Evolutionary conservation across 2,797 vertebrate species (phyloP), one percentile per base, ranked within the genome.

Genomic region (Margarornis squamiger): DNA sequence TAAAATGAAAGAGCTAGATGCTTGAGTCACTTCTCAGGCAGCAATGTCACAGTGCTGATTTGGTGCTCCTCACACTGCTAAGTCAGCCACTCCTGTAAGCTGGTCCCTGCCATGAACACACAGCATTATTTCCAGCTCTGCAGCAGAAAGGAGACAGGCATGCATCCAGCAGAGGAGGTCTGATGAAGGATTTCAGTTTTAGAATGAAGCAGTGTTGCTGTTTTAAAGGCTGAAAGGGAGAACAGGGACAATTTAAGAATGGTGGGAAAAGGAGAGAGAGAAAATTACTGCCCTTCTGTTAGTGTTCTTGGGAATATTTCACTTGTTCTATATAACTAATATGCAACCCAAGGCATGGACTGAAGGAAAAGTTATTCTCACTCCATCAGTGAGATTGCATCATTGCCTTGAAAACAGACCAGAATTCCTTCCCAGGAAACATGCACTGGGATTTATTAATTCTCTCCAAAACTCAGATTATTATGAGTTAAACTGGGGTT

Each of bases 371-470:
- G 82, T 74, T 78, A 80, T 81, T 94, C 51, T 88, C 77, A 76
- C 61, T 78, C 73, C 86, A 93, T 86, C 82, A 88, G 51, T 72
- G 58, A 90, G 91, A 87, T 93, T 97, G 93, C 89, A 86, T 87
- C 91, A 92, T 63, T 3, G 36, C 79, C 79, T 89, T 92, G 91
- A 90, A 91, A 94, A 86, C 43, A 90, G 70, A 92, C 41, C 79
- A 93, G 84, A 87, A 93, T 45, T 95, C 59, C 70, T 93, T 94
- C 91, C 63, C 77, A 71, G 54, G 75, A 92, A 95, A 83, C 20
- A 59, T 73, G 76, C 79, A 76, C 20, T 86, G 94, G 78, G 92
- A 96, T 95, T 90, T 79, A 90, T 92, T 91, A 86, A 81, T 92
- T 88, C 91, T 71, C 92, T 90, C 67, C 61, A 78, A 85, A 86